phyloP scores from a whole-genome alignment of 2,888 invertebrate genomes.

The Harpalus rufipes region DNA sequence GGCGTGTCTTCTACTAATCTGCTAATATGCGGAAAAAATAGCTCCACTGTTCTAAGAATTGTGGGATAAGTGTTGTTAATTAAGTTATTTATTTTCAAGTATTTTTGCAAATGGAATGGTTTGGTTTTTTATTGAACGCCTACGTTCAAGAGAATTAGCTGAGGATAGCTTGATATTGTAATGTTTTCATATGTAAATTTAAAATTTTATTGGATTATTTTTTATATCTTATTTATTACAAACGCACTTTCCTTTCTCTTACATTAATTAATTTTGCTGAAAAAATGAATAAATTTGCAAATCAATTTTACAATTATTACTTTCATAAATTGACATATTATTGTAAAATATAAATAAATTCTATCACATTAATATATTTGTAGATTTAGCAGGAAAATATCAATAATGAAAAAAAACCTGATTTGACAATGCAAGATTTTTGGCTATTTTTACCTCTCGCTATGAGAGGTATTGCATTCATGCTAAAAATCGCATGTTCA shows the following conservation, averaged over 20 bases:
- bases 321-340: no score
- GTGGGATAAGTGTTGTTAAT: conserved; percentile 29
- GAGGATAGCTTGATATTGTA: conserved; percentile 6
- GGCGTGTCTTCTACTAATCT: conserved; percentile 32
- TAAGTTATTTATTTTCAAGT: conserved; percentile 39
- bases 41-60: conserved; percentile 5
- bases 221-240: conserved; percentile 19
- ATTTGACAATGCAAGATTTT: no score
- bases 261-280: conserved; percentile 15
- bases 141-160: neutral
- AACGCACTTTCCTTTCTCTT: conserved; percentile 28
- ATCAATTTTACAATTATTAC: neutral
- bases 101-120: conserved; percentile 24
- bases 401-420: no score
- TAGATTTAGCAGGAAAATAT: no score
- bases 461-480: no score
- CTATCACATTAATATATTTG: no score
- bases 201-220: conserved; percentile 31
- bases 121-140: conserved; percentile 17
- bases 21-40: conserved; percentile 32
- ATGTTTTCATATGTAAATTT: conserved; percentile 43
- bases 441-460: no score
- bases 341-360: neutral
- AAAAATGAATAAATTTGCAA: conserved; percentile 22
- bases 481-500: no score